Evolutionary conservation across 2,113 vertebrate genomes (phyloP).

Genomic region (Origma solitaria): DNA sequence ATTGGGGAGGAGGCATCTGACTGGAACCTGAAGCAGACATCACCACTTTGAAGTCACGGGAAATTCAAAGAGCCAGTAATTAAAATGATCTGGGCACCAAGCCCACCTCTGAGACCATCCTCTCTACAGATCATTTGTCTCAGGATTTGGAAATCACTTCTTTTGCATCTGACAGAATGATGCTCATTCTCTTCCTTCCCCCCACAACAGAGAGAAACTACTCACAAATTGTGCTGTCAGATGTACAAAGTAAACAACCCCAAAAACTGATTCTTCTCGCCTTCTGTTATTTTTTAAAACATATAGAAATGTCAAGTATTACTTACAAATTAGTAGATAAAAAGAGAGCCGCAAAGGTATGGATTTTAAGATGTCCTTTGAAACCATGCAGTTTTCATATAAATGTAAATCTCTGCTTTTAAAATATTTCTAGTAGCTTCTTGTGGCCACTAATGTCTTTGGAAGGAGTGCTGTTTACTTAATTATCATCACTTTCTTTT

Average conservation of each 20-base stretch:
- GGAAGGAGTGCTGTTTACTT: conserved; percentile 14
- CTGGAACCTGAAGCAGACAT: background rate
- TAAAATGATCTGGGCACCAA: background rate
- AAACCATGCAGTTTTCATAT: background rate
- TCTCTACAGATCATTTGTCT: background rate
- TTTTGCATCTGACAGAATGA: background rate
- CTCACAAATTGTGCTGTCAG: background rate
- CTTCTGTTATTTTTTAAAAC: background rate
- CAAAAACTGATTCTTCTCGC: background rate
- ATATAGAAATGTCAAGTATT: background rate
- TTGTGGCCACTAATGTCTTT: conserved; percentile 9
- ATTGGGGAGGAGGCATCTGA: background rate
- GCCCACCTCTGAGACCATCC: background rate
- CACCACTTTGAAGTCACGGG: background rate
- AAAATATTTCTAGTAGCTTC: background rate
- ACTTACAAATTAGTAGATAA: background rate
- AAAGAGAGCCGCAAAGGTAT: background rate
- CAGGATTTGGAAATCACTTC: background rate
- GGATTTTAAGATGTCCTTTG: background rate
- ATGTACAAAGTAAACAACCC: background rate
- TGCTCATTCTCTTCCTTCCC: background rate
- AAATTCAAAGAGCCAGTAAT: background rate
- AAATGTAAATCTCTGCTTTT: background rate
- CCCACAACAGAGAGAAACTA: background rate
- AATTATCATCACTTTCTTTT: conserved; percentile 3